Percentiles rank a stretch among this genome's conserved stretches.
phyloP scores from a whole-genome alignment of 2,113 vertebrate species.

The Bubo scandiacus region DNA sequence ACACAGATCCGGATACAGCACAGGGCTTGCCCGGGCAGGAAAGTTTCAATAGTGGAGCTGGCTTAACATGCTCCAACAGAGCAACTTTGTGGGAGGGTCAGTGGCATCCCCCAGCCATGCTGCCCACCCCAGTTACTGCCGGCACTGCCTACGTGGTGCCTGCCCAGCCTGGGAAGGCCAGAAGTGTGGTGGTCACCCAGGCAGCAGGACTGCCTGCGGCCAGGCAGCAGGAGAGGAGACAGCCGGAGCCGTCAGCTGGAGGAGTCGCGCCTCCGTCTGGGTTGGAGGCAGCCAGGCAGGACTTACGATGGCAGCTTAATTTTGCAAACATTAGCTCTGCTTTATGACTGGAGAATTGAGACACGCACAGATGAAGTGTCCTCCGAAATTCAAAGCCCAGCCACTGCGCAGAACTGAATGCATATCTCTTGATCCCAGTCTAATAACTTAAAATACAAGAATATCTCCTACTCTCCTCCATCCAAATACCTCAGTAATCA shows the following conservation, averaged over 20 bases:
- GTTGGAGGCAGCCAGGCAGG: neutral
- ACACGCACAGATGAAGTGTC: fast-evolving
- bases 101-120: neutral
- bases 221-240: neutral
- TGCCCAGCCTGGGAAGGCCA: fast-evolving
- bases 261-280: neutral
- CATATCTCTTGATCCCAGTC: neutral
- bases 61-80: neutral
- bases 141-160: neutral
- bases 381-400: neutral
- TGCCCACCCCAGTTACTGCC: neutral
- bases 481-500: neutral
- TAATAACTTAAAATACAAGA: neutral
- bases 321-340: neutral
- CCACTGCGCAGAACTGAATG: neutral
- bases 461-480: neutral
- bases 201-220: neutral
- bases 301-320: neutral
- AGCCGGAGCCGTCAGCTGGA: neutral
- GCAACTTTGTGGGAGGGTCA: neutral
- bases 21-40: neutral
- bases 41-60: neutral
- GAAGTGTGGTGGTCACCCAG: neutral
- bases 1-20: neutral
- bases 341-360: neutral